Percentiles rank a stretch among this genome's conserved stretches.
Conservation (phyloP, 1,140 invertebrate genomes). For the Drosophila fuyamai region DNA sequence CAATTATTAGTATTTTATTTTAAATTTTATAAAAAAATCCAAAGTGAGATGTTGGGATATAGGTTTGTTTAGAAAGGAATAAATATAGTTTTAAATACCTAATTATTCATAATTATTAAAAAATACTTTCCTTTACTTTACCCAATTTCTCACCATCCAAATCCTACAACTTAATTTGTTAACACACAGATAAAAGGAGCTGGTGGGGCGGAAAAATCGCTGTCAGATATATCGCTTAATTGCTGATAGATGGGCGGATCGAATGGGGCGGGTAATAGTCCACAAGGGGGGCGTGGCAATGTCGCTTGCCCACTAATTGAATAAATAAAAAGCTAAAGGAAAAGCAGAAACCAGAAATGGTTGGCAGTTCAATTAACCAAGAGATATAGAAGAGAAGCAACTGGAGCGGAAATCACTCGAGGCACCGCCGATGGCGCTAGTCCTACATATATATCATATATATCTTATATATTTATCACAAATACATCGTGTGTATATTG, state of each 20-base stretch:
- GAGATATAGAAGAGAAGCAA: constrained; percentile 33
- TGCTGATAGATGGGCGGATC: constrained; percentile 13
- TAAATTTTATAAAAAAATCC: no score
- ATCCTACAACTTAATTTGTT: background rate
- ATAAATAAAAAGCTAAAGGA: background rate
- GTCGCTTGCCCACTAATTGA: constrained; percentile 26
- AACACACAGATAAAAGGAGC: constrained; percentile 25
- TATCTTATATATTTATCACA: background rate
- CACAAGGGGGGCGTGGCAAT: constrained; percentile 23
- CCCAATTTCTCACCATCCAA: background rate
- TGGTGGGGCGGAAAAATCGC: constrained; percentile 34
- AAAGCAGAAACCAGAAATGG: background rate
- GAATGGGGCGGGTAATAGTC: background rate
- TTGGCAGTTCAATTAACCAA: constrained; percentile 16
- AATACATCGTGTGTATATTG: constrained; percentile 4
- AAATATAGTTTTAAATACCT: no score
- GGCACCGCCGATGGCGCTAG: constrained; percentile 3
- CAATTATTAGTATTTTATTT: no score
- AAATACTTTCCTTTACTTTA: background rate
- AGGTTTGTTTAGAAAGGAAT: no score
- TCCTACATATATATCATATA: background rate
- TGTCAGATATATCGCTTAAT: constrained; percentile 23
- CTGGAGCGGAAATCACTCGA: constrained; percentile 66
- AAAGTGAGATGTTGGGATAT: no score
- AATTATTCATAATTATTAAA: no score